A percentile compares a stretch with the other conserved stretches of the same genome.
These are phyloP conservation scores for Coracopsis vasa DNA, from an alignment of 2,113 vertebrate species.

Conservation along the genomic window DNA sequence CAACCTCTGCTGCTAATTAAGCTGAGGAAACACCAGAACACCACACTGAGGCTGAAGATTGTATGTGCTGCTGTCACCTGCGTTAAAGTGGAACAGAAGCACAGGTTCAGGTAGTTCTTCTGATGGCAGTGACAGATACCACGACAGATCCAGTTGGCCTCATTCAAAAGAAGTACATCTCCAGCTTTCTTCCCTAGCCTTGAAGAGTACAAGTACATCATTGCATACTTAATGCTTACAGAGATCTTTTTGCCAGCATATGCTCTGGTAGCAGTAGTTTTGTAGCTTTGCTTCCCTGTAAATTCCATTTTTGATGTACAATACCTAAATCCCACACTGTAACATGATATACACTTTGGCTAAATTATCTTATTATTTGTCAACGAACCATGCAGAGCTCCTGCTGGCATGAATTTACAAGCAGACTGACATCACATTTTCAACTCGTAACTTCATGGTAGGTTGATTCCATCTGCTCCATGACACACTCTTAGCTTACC, in stretches of 20 bases:
- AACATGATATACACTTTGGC: neutral
- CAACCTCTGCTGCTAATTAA: neutral
- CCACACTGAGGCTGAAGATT: neutral
- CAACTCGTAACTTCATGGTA: neutral
- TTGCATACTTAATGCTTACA: neutral
- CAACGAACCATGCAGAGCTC: neutral
- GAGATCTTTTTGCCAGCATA: neutral
- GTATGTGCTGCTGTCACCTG: neutral
- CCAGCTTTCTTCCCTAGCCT: neutral
- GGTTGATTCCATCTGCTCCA: neutral
- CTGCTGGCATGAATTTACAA: neutral
- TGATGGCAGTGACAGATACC: neutral
- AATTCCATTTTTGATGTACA: neutral
- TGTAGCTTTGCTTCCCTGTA: neutral
- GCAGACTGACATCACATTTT: neutral
- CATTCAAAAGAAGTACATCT: neutral
- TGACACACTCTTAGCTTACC: neutral
- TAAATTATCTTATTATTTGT: neutral
- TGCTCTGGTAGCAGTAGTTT: neutral
- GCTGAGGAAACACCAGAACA: neutral
- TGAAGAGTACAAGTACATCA: neutral
- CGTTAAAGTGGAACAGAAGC: neutral
- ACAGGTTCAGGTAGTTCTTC: neutral
- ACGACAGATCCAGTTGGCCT: neutral
- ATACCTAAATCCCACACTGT: neutral